A percentile compares a stretch with the other conserved stretches of the same genome.
Evolutionary conservation across 2,113 vertebrate genomes (phyloP).

Genomic region (Pyxicephalus adspersus): DNA sequence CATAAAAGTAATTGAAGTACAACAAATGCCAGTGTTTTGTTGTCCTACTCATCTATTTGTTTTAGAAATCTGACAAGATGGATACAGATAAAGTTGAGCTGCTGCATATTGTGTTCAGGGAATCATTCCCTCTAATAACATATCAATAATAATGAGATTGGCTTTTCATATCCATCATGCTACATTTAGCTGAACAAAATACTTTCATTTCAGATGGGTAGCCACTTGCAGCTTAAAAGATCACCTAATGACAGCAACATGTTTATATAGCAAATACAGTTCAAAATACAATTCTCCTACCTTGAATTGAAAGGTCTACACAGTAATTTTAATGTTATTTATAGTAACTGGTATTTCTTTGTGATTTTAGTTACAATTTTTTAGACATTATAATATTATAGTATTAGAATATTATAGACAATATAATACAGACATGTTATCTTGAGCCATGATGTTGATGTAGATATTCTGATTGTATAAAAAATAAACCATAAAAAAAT

Average conservation of each 20-base stretch:
- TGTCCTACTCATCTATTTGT: constrained; percentile 80
- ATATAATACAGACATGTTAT: no score
- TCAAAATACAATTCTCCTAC: neutral
- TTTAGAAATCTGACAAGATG: constrained; percentile 76
- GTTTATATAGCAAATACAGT: neutral
- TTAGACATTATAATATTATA: no score
- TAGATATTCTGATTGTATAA: no score
- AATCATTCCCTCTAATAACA: constrained; percentile 61
- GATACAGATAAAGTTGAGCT: constrained; percentile 71
- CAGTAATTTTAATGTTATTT: neutral
- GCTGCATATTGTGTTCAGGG: constrained; percentile 62
- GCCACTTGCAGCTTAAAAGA: constrained; percentile 19
- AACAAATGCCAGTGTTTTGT: constrained; percentile 84
- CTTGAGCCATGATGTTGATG: no score
- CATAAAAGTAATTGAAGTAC: constrained; percentile 89
- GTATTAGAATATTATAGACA: no score
- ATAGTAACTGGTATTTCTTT: no score
- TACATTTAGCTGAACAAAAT: constrained; percentile 14
- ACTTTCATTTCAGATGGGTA: constrained; percentile 12
- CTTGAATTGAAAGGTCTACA: neutral
- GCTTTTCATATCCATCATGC: constrained; percentile 44
- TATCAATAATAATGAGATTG: constrained; percentile 58
- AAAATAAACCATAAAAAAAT: no score
- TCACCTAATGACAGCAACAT: constrained; percentile 29
- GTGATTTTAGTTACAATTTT: no score